These are phyloP conservation scores for Polyommatus iphigenia DNA, from an alignment of 2,888 invertebrate species.

Conservation along the genomic window DNA sequence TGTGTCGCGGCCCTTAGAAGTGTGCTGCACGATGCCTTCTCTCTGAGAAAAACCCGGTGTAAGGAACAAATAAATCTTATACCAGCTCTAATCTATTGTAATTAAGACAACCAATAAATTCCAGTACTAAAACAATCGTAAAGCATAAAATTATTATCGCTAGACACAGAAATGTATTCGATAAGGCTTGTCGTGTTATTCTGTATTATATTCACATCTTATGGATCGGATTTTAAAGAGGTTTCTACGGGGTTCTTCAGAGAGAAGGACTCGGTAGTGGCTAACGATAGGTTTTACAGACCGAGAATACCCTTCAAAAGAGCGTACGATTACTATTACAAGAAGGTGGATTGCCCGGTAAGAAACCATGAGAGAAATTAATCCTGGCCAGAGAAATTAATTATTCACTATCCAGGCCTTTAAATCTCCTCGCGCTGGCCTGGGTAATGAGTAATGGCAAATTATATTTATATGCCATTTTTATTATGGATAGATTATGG, in stretches of 20 bases:
- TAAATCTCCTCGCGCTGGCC: too few relatives aligned
- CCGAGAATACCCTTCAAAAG: conserved; percentile 47
- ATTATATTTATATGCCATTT: too few relatives aligned
- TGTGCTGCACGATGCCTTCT: too few relatives aligned
- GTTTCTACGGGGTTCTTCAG: conserved; percentile 65
- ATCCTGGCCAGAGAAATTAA: too few relatives aligned
- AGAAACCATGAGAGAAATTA: conserved; percentile 39
- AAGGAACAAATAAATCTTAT: not conserved
- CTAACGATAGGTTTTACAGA: conserved; percentile 59
- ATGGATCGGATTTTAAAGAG: conserved; percentile 49
- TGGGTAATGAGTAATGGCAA: too few relatives aligned
- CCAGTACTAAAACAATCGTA: not conserved
- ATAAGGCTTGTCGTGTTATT: not conserved
- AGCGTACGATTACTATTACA: conserved; percentile 58
- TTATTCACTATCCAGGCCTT: too few relatives aligned
- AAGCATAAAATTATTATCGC: not conserved
- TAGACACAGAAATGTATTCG: not conserved
- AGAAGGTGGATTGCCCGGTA: conserved; percentile 61
- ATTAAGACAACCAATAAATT: not conserved
- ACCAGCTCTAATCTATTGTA: not conserved
- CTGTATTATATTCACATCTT: not conserved
- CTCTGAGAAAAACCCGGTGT: too few relatives aligned
- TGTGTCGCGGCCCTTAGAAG: too few relatives aligned
- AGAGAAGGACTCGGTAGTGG: conserved; percentile 59
- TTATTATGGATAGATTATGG: too few relatives aligned